Conservation (phyloP, 2,797 vertebrate species). For the Enteromius viviparus region DNA sequence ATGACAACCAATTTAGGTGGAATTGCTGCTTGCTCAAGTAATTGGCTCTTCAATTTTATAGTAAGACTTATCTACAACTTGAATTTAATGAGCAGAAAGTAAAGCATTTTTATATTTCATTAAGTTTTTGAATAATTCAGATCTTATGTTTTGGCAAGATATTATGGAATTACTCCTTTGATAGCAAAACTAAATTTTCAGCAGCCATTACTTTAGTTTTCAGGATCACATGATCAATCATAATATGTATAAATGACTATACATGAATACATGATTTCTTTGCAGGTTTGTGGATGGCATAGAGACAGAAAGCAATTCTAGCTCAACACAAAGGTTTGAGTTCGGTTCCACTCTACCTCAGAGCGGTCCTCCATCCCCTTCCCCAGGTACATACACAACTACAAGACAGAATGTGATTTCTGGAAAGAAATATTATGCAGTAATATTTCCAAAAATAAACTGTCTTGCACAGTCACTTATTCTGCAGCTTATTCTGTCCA, state of each 20-base stretch:
- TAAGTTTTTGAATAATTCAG: not conserved
- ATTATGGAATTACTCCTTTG: not conserved
- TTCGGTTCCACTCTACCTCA: conserved; percentile 74
- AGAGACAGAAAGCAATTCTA: conserved; percentile 76
- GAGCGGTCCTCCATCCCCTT: conserved; percentile 60
- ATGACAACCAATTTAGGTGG: conserved; percentile 69
- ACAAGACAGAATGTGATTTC: conserved; percentile 4
- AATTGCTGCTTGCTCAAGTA: conserved; percentile 48
- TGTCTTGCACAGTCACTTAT: conserved; percentile 18
- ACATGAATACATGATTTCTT: conserved; percentile 6
- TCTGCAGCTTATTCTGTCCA: conserved; percentile 12
- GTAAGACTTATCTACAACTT: conserved; percentile 34
- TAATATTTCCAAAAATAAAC: conserved; percentile 13
- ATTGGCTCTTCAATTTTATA: conserved; percentile 47
- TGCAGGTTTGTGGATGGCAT: conserved; percentile 83
- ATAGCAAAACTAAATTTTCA: not conserved
- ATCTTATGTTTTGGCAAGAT: no score
- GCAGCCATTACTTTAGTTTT: not conserved
- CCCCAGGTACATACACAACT: conserved; percentile 41
- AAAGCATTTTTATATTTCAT: not conserved
- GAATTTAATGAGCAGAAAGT: conserved; percentile 10
- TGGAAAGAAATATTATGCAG: not conserved
- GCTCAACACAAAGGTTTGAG: conserved; percentile 79
- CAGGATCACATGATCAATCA: not conserved
- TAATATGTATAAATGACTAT: not conserved